These are phyloP conservation scores for Zoanthus sansibaricus DNA, from an alignment of 92 coral and sea anemone species.

Conservation along the genomic window DNA sequence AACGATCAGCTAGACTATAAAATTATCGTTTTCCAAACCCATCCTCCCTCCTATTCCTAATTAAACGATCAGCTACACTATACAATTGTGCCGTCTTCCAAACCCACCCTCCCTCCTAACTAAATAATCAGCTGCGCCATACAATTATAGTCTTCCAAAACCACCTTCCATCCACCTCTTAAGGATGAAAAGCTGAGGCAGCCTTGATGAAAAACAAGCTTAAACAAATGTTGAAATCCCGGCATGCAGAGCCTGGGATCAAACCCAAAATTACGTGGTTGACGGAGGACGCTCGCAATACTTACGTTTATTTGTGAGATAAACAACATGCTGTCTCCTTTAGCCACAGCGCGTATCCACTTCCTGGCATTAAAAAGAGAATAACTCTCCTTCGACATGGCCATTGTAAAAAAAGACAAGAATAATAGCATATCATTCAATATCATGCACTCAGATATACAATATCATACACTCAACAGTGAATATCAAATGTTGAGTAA, in stretches of 20 bases:
- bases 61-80: neutral
- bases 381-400: constrained; percentile 75
- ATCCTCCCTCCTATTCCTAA: neutral
- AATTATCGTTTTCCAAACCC: too few relatives aligned
- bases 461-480: too few relatives aligned
- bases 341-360: constrained; percentile 87
- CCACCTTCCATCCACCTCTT: too few relatives aligned
- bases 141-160: too few relatives aligned
- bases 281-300: neutral
- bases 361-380: constrained; percentile 83
- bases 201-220: too few relatives aligned
- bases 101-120: neutral
- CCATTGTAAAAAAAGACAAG: neutral
- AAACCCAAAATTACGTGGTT: too few relatives aligned
- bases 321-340: constrained; percentile 94
- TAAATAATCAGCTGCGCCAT: too few relatives aligned
- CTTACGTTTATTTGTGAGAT: constrained; percentile 82
- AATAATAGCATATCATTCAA: neutral
- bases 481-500: too few relatives aligned
- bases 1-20: too few relatives aligned
- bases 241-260: too few relatives aligned
- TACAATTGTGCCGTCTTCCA: neutral
- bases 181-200: too few relatives aligned
- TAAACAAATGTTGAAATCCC: too few relatives aligned
- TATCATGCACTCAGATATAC: neutral